Base-by-base conservation (phyloP, 1,140 invertebrate genomes). In the Calephelis virginiensis region DNA sequence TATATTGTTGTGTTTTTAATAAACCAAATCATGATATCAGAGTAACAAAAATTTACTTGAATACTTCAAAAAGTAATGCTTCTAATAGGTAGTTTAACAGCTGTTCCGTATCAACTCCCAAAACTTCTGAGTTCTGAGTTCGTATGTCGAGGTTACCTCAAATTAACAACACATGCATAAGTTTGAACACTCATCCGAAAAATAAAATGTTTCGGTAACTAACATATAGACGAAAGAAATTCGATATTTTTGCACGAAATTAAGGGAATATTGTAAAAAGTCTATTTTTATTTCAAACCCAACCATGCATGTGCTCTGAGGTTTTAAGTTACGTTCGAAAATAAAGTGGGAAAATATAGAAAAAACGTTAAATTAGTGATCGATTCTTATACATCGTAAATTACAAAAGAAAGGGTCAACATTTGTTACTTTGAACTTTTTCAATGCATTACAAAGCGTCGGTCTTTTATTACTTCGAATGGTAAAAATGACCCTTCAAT, bases 201-300 rank as follows among this genome's bases (percentile, higher is more conserved):
- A 82, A 76, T 77, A 64, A 50, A 64, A 40, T 64, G n/a, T 43
- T 73, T 69, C 70, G 61, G 64, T 74, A 74, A 71, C 65, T 74
- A 74, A 71, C 65, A 72, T 56, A 73, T 72, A 73, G 77, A 77
- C 69, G 56, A 64, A 71, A 65, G 87, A 84, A 88, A 90, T 74
- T 68, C 78, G 85, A 90, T 90, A 90, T 88, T 88, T 90, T 86
- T 80, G 83, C 80, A 80, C 70, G 71, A 81, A 86, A 86, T 83
- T 77, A 56, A 74, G 77, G 78, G 81, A 85, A 86, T 89, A 84
- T 81, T 83, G 81, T 85, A 80, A 80, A 89, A 86, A 81, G 69
- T 74, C 70, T 86, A 84, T 84, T 86, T 87, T 86, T 85, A 81
- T 87, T 82, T 74, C 72, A 80, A 81, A 83, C 53, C 79, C 77